A percentile compares a stretch with the other conserved stretches of the same genome.
These are phyloP conservation scores for Pteropus rufus DNA, from an alignment of 2,797 vertebrate genomes.

Conservation along the genomic window DNA sequence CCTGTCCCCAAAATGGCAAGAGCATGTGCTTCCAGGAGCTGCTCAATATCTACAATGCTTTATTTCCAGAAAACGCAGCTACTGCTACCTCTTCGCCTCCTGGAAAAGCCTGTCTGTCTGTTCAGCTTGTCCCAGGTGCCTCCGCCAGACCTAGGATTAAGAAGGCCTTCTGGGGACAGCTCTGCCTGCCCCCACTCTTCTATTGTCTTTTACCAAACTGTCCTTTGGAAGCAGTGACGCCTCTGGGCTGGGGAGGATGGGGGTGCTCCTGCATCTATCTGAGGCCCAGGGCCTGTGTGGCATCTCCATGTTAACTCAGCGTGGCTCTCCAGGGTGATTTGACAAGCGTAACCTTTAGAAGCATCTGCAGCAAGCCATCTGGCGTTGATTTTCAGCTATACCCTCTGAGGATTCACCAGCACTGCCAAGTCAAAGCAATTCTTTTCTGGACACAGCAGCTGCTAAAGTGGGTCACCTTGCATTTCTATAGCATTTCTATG, in stretches of 20 bases:
- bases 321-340: slow-evolving; percentile 46
- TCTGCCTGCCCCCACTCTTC: background rate
- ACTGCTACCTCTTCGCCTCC: background rate
- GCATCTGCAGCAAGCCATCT: slow-evolving; percentile 74
- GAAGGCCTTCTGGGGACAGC: background rate
- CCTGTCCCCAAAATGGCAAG: background rate
- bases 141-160: background rate
- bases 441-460: slow-evolving; percentile 71
- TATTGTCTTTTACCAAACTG: background rate
- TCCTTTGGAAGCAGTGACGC: background rate
- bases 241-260: background rate
- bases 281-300: background rate
- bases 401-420: slow-evolving; percentile 63
- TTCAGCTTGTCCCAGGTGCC: background rate
- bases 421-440: slow-evolving; percentile 70
- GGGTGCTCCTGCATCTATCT: background rate
- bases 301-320: slow-evolving; percentile 18
- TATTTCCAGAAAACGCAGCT: slow-evolving; percentile 19
- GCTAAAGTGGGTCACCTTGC: slow-evolving; percentile 75
- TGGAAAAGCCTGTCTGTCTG: background rate
- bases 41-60: background rate
- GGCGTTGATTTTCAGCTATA: slow-evolving; percentile 50
- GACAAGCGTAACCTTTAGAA: slow-evolving; percentile 65
- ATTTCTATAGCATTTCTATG: background rate
- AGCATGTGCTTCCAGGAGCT: background rate